Conservation (phyloP, 2,797 vertebrate species). For the Gobio occitaniae region DNA sequence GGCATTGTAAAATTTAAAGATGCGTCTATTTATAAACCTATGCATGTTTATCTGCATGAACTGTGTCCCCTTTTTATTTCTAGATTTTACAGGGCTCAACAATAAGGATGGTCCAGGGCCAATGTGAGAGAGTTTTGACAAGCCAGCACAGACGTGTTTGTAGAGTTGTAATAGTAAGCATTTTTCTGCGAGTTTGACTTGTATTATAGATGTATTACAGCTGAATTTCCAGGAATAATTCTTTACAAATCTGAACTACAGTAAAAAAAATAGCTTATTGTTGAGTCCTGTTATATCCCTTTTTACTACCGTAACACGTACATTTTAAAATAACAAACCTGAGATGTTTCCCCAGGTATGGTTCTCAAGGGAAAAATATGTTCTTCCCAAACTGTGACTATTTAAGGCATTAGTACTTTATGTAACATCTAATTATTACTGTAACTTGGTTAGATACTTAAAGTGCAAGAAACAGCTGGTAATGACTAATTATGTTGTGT, state of each 20-base stretch:
- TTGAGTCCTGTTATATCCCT: not conserved
- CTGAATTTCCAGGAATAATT: not conserved
- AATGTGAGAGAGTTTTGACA: not conserved
- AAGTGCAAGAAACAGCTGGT: constrained; percentile 43
- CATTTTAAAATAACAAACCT: constrained; percentile 1
- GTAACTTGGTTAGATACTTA: constrained; percentile 63
- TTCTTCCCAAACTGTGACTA: not conserved
- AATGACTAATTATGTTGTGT: constrained; percentile 65
- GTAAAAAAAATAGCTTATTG: not conserved
- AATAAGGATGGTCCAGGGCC: not conserved
- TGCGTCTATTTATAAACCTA: constrained; percentile 32
- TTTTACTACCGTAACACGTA: not conserved
- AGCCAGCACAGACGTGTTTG: not conserved
- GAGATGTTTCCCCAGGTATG: not conserved
- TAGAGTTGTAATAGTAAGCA: not conserved
- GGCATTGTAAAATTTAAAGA: constrained; percentile 27
- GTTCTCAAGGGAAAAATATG: not conserved
- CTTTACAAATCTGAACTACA: not conserved
- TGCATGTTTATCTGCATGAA: constrained; percentile 58
- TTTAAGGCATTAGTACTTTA: constrained; percentile 6
- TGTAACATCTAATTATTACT: constrained; percentile 18
- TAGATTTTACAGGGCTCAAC: constrained; percentile 6
- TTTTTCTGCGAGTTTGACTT: not conserved
- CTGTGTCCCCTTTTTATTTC: constrained; percentile 51
- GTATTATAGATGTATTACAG: not conserved